These are phyloP conservation scores for Drosophila bunnanda DNA, from an alignment of 2,888 invertebrate genomes.

Conservation along the genomic window DNA sequence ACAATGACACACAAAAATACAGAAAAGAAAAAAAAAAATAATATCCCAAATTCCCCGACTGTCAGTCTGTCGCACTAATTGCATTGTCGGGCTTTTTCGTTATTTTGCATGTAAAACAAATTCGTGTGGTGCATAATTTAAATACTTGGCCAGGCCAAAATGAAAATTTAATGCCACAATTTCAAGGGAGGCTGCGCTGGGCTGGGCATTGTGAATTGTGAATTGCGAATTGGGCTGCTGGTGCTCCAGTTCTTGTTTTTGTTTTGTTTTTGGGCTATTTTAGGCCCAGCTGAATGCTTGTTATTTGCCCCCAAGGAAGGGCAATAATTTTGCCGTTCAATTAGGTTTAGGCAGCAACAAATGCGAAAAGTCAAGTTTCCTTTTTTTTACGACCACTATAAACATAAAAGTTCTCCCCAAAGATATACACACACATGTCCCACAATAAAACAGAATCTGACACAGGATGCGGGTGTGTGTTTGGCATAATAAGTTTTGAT, in stretches of 20 bases:
- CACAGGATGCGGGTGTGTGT: slow-evolving; percentile 54
- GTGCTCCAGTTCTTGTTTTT: slow-evolving; percentile 12
- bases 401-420: slow-evolving; percentile 74
- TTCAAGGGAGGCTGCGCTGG: not conserved
- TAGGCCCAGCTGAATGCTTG: slow-evolving; percentile 47
- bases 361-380: slow-evolving; percentile 55
- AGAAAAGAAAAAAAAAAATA: not conserved
- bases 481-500: slow-evolving; percentile 77
- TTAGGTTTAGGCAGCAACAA: slow-evolving; percentile 69
- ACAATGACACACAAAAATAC: slow-evolving; percentile 1
- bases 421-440: slow-evolving; percentile 27
- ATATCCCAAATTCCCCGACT: slow-evolving; percentile 15
- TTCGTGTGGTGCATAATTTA: slow-evolving; percentile 42
- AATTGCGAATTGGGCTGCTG: no score
- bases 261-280: slow-evolving; percentile 31
- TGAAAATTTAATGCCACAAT: slow-evolving; percentile 37
- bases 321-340: slow-evolving; percentile 76
- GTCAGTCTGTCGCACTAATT: slow-evolving; percentile 37
- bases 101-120: slow-evolving; percentile 42
- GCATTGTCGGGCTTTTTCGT: slow-evolving; percentile 30
- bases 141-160: slow-evolving; percentile 28
- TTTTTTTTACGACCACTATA: slow-evolving; percentile 67
- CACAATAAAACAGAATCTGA: slow-evolving; percentile 52
- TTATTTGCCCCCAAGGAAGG: slow-evolving; percentile 58
- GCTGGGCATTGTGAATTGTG: slow-evolving; percentile 10